Evolutionary conservation across 2,888 invertebrate genomes (phyloP), one percentile per base, ranked within the genome.

Genomic region (Apamea epomidion): DNA sequence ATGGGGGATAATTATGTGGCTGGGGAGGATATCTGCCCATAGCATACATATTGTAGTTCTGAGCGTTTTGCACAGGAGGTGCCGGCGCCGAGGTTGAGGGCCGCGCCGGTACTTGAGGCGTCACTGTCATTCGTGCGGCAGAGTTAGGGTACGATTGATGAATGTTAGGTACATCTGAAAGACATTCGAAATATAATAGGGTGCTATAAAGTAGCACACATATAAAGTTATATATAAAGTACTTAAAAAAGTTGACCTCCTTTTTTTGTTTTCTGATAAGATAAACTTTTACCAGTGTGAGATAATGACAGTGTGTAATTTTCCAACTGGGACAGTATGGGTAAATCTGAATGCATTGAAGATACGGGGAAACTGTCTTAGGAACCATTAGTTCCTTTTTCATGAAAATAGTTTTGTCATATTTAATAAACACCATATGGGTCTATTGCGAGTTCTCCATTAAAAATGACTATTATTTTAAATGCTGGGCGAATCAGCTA

Each of bases 1-100:
- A 91, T 72, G 91, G 91, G 69, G 91, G 91, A 79, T 87, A 91
- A 71, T 86, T 89, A 42, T 90, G 88, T 71, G 83, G 85, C 65
- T 87, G 91, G 16, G 74, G 60, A 10, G 89, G 91, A 81, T 88
- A 91, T 81, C 89, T 86, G 80, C 83, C 86, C 86, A 84, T 85
- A 74, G 79, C 80, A 76, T 89, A 89, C 3, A 82, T 80, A 69
- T 83, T 84, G 75, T 83, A 83, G 54, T 80, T 62, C 45, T 81
- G 87, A 25, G 65, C 8, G 45, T 71, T 74, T 73, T 75, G 86
- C 42, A 60, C 75, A 21, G 88, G 73, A 32, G 80, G 82, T 60
- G 71, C 58, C 25, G 82, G 42, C 67, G 81, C 64, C 21, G 87
- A 69, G 2, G 85, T 76, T 14, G 85, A 12, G 5, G 89, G 78